phyloP scores from a whole-genome alignment of 2,113 vertebrate genomes.

The Pithys albifrons region DNA sequence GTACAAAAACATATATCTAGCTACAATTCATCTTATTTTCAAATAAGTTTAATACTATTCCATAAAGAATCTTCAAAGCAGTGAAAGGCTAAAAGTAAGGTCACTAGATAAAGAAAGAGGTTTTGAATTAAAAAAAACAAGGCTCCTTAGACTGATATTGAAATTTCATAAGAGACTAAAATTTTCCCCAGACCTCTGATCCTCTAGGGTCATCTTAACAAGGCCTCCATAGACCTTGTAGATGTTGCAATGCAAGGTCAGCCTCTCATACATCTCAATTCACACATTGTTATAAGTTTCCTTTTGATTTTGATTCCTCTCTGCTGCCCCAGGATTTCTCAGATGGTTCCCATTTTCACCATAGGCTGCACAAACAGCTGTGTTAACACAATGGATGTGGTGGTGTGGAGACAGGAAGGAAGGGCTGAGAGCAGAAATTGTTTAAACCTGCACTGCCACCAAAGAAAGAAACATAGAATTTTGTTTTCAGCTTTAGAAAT shows the following conservation, averaged over 20 bases:
- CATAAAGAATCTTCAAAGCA: background rate
- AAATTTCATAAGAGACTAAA: background rate
- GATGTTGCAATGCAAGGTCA: background rate
- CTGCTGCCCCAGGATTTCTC: background rate
- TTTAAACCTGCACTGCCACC: background rate
- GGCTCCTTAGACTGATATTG: background rate
- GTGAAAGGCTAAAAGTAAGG: background rate
- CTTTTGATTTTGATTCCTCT: constrained; percentile 28
- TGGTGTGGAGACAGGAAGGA: background rate
- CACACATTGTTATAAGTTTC: background rate
- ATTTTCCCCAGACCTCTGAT: background rate
- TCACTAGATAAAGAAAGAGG: background rate
- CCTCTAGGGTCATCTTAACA: background rate
- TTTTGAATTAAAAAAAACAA: background rate
- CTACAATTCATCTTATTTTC: background rate
- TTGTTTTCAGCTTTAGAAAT: background rate
- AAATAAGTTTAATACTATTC: background rate
- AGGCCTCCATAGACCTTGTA: background rate
- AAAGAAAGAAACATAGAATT: background rate
- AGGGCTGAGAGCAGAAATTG: background rate
- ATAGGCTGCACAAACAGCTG: background rate
- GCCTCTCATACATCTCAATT: background rate
- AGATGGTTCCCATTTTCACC: constrained; percentile 21
- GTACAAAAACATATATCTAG: background rate
- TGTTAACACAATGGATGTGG: background rate